Base-by-base conservation (phyloP, 2,797 vertebrate genomes). In the Pseudochromis fuscus region DNA sequence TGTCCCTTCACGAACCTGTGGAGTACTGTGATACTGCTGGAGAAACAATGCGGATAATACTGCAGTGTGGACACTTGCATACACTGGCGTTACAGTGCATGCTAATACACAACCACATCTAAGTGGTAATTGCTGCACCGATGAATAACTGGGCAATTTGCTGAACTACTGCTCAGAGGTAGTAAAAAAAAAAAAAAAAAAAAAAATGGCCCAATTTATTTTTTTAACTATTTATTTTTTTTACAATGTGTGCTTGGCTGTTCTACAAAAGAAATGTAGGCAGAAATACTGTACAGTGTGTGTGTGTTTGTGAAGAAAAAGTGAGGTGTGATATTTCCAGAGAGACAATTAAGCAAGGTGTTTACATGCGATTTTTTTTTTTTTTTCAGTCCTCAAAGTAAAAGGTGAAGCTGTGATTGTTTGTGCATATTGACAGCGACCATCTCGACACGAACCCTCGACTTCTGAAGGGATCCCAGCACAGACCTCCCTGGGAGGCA, bases 191-290 rank as follows among this genome's bases (percentile, higher is more conserved):
- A 51, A 31, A 3, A 38, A 64, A 48, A 57, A 19, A 48, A 69
- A 65, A 52, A 44, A 67, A 2, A 33, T 42, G 57, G 10, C 45
- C n/a, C n/a, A n/a, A n/a, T n/a, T n/a, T n/a, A n/a, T n/a, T n/a
- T n/a, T n/a, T n/a, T n/a, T n/a, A n/a, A n/a, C n/a, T n/a, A n/a
- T n/a, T n/a, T n/a, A n/a, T n/a, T n/a, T n/a, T n/a, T 79, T 79
- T 66, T 49, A 71, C 25, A 67, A 28, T 25, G 58, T 85, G 77
- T 83, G 75, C 80, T 81, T 67, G 49, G n/a, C 45, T 66, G 56
- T 62, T 65, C 48, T 77, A 71, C 33, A 76, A 60, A 76, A 57
- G 9, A 69, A 45, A 64, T 24, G 16, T 33, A 19, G 33, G 51
- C 52, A 60, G 55, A 52, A 44, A 75, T 58, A 18, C 15, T 51